Percentiles rank a stretch among this genome's conserved stretches.
Conservation (phyloP, 2,888 invertebrate species). For the Drosophila cracens region DNA sequence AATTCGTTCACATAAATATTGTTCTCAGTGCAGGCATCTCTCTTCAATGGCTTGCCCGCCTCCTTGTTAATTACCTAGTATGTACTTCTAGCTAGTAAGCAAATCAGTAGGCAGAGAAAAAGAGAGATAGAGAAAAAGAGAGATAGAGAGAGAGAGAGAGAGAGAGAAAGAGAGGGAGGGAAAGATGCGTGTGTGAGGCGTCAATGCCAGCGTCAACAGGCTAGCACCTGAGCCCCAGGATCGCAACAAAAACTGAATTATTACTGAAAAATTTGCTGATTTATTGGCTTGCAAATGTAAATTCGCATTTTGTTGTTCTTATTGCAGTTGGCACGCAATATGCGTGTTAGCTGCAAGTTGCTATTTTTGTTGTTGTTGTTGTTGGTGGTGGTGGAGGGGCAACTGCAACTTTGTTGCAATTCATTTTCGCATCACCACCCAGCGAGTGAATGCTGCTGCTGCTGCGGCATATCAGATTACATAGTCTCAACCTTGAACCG, state of each 20-base stretch:
- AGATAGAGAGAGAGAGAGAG: too few relatives aligned
- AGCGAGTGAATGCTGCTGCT: constrained; percentile 52
- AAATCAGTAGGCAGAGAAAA: constrained; percentile 16
- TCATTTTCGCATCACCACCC: constrained; percentile 79
- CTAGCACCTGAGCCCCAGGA: constrained; percentile 72
- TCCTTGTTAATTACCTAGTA: constrained; percentile 67
- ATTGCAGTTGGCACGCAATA: constrained; percentile 65
- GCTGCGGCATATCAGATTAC: constrained; percentile 64
- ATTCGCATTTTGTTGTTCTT: constrained; percentile 26
- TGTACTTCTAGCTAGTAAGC: constrained; percentile 27
- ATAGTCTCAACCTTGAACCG: constrained; percentile 71
- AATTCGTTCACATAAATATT: background rate
- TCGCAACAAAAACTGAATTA: constrained; percentile 66
- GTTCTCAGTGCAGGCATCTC: constrained; percentile 8
- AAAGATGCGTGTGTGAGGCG: constrained; percentile 75
- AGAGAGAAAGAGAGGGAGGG: background rate
- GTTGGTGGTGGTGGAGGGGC: background rate
- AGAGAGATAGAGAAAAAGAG: background rate
- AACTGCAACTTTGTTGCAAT: constrained; percentile 70
- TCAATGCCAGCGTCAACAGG: constrained; percentile 82
- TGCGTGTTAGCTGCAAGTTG: constrained; percentile 65
- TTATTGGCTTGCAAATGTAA: constrained; percentile 61
- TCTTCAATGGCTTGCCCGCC: background rate
- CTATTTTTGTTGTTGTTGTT: constrained; percentile 5
- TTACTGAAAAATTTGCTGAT: constrained; percentile 80